A percentile compares a stretch with the other conserved stretches of the same genome.
phyloP scores from a whole-genome alignment of 2,797 vertebrate species.

The Morelia viridis region DNA sequence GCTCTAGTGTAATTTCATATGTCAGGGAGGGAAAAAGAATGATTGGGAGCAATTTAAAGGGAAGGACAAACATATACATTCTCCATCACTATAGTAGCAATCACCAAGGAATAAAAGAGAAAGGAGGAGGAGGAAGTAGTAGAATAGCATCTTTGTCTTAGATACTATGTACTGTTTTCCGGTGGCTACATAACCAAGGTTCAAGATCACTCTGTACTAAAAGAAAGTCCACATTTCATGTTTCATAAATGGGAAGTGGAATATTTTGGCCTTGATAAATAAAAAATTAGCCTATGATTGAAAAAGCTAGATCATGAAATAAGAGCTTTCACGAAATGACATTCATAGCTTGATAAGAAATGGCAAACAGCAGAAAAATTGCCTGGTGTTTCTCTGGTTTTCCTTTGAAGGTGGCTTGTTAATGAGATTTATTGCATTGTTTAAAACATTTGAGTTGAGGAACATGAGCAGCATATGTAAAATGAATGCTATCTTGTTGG shows the following conservation, averaged over 20 bases:
- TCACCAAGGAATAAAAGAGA: background rate
- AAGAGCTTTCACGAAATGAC: background rate
- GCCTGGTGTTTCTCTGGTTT: background rate
- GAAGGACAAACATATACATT: background rate
- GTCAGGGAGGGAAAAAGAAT: background rate
- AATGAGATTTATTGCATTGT: background rate
- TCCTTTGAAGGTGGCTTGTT: background rate
- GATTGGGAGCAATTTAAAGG: too few species aligned
- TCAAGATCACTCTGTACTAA: background rate
- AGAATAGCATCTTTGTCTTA: background rate
- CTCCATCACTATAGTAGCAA: background rate
- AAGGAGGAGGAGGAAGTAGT: background rate
- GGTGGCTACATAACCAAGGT: background rate
- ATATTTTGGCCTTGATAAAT: background rate
- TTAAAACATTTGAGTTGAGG: conserved; percentile 18
- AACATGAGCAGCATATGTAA: conserved; percentile 17
- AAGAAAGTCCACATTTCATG: background rate
- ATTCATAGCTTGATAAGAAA: background rate
- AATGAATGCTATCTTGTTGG: conserved; percentile 13
- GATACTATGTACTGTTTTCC: background rate
- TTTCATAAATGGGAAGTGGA: background rate
- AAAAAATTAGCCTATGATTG: background rate
- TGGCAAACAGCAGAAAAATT: background rate
- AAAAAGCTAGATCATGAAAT: background rate
- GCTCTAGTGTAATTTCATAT: background rate